Evolutionary conservation across 2,113 vertebrate species (phyloP), one percentile per base, ranked within the genome.

Genomic region (Gymnobelideus leadbeateri): DNA sequence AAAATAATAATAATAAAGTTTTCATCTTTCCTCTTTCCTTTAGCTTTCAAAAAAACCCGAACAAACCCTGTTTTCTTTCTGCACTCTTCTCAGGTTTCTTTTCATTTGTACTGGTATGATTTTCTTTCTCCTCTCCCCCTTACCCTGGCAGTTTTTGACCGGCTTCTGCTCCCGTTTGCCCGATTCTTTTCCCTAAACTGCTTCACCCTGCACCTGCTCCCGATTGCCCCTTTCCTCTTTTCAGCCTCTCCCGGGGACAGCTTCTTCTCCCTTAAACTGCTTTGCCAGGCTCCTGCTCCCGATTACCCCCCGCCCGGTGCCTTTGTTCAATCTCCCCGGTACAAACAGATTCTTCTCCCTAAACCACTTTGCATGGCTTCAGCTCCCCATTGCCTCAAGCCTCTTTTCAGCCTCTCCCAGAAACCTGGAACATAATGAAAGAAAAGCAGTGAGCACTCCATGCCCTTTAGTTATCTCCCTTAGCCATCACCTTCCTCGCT

Each of bases 401-500:
- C 68, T 84, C 68, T 84, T 84, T 84, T 84, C 68, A 84, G 68
- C 16, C 68, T 84, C n/a, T 84, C 16, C n/a, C 68, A 2, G 19
- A 84, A 84, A 84, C 19, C 68, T 84, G 68, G 68, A 43, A 84
- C 68, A 43, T 84, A 84, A 84, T 84, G 68, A 84, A 84, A 84
- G 68, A 84, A 84, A 84, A 84, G 68, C 68, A 84, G n/a, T 84
- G 43, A 84, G 68, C 23, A 43, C 68, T 43, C 68, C 6, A 21
- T 23, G 68, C 68, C 68, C 68, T 84, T 84, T 84, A 84, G 68
- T 84, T 84, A 84, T 84, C 68, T 84, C 68, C 68, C 68, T 84
- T 84, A 43, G 68, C 68, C 68, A 47, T 90, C 89, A 50, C 28
- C 89, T 90, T 90, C 47, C 47, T 28, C 10, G 49, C 49, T 31